Evolutionary conservation across 2,797 vertebrate species (phyloP).

Genomic region (Clarias laeviceps): DNA sequence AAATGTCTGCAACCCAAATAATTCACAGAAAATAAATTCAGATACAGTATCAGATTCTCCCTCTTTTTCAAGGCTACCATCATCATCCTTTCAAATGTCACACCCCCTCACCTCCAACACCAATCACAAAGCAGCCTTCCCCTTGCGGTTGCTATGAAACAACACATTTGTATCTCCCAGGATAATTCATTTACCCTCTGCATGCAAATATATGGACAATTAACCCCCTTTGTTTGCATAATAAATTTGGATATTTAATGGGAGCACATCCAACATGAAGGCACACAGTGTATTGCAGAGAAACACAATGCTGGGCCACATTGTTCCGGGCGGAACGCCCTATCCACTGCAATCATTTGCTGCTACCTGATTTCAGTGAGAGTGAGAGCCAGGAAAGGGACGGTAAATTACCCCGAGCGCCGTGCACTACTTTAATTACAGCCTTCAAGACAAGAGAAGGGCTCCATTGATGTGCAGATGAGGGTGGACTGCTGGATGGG

Average conservation of each 20-base stretch:
- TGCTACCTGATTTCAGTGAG: slow-evolving; percentile 63
- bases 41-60: not conserved
- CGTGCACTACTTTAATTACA: slow-evolving; percentile 67
- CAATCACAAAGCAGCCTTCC: slow-evolving; percentile 48
- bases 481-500: slow-evolving; percentile 73
- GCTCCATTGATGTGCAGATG: slow-evolving; percentile 82
- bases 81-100: slow-evolving; percentile 1
- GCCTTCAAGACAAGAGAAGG: slow-evolving; percentile 64
- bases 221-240: slow-evolving; percentile 83
- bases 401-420: slow-evolving; percentile 66
- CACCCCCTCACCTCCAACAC: slow-evolving; percentile 15
- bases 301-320: slow-evolving; percentile 58
- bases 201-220: slow-evolving; percentile 84
- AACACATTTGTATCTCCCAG: slow-evolving; percentile 40
- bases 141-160: slow-evolving; percentile 76
- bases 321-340: slow-evolving; percentile 55
- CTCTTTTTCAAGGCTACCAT: not conserved
- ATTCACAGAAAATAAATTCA: not conserved
- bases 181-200: slow-evolving; percentile 78
- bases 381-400: slow-evolving; percentile 57
- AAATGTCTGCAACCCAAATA: not conserved
- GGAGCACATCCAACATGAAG: slow-evolving; percentile 56
- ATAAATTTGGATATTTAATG: slow-evolving; percentile 70
- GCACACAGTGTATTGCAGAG: slow-evolving; percentile 23
- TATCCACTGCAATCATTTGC: slow-evolving; percentile 61